Evolutionary conservation across 2,888 invertebrate genomes (phyloP).

Genomic region (Pheosia tremula): DNA sequence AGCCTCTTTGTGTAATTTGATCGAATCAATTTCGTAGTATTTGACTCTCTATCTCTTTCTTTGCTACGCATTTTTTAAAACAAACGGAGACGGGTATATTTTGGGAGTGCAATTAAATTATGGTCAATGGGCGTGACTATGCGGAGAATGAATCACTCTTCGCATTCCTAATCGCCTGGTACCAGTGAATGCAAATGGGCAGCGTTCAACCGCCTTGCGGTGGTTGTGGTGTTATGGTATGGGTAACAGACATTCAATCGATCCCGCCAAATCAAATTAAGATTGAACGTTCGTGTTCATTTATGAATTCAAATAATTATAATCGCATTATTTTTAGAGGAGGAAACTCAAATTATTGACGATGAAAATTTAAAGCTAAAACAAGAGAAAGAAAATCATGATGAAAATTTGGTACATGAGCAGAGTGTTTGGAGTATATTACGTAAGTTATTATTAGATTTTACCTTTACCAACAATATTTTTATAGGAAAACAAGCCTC

Average conservation of each 20-base stretch:
- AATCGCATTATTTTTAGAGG: background rate
- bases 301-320: background rate
- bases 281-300: too few relatives aligned
- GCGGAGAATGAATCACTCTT: conserved; percentile 6
- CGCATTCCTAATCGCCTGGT: conserved; percentile 13
- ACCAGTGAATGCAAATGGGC: conserved; percentile 14
- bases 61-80: background rate
- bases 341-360: background rate
- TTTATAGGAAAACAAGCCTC: too few relatives aligned
- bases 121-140: conserved; percentile 18
- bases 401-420: conserved; percentile 18
- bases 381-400: conserved; percentile 14
- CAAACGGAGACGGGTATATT: conserved; percentile 24
- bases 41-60: conserved; percentile 18
- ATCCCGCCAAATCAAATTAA: too few relatives aligned
- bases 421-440: conserved; percentile 40
- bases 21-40: too few relatives aligned
- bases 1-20: too few relatives aligned
- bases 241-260: too few relatives aligned
- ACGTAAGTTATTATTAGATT: conserved; percentile 37
- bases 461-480: background rate
- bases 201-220: conserved; percentile 3
- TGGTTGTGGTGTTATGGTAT: too few relatives aligned
- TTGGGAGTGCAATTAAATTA: background rate
- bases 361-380: conserved; percentile 33